Evolutionary conservation across 2,113 vertebrate genomes (phyloP).

Genomic region (Phaethon lepturus): DNA sequence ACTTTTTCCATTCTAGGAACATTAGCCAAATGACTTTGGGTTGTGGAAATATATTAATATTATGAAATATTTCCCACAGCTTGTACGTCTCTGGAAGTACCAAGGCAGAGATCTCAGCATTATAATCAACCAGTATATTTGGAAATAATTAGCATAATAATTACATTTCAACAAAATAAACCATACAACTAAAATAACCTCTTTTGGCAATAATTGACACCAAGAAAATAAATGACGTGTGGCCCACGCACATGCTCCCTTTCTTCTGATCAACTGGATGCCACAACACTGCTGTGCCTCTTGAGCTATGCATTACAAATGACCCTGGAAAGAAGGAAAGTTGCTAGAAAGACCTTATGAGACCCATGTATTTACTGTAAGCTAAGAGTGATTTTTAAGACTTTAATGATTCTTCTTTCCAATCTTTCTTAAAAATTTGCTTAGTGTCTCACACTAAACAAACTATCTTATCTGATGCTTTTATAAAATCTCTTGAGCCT

Average conservation of each 20-base stretch:
- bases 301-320: not conserved
- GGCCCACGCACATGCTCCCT: constrained; percentile 26
- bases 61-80: constrained; percentile 12
- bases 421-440: not conserved
- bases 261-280: constrained; percentile 22
- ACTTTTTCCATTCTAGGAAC: not conserved
- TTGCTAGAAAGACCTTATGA: constrained; percentile 31
- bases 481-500: not conserved
- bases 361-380: not conserved
- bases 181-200: not conserved
- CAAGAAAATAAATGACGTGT: constrained; percentile 29
- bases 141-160: constrained; percentile 49
- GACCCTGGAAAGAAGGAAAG: not conserved
- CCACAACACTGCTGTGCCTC: not conserved
- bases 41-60: not conserved
- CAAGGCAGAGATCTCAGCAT: not conserved
- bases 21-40: not conserved
- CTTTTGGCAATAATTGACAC: constrained; percentile 23
- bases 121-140: constrained; percentile 25
- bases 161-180: constrained; percentile 21
- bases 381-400: not conserved
- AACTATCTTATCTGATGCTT: not conserved
- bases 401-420: not conserved
- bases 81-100: constrained; percentile 5
- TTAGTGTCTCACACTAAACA: not conserved